A percentile compares a stretch with the other conserved stretches of the same genome.
These are phyloP conservation scores for Drosophila yakuba DNA, from an alignment of 1,140 invertebrate genomes.

Conservation along the genomic window DNA sequence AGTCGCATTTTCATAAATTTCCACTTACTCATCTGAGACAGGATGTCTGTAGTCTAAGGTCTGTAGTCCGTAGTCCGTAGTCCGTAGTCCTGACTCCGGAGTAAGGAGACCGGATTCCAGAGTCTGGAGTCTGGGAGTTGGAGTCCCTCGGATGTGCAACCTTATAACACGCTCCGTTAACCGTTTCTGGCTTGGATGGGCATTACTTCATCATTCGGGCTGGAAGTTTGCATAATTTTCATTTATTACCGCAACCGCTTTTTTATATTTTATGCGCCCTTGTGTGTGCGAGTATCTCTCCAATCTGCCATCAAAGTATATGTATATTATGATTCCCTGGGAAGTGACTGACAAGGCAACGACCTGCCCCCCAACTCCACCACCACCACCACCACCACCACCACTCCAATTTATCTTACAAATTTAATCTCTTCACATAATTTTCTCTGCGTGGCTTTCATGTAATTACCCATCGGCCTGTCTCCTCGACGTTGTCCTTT, in stretches of 20 bases:
- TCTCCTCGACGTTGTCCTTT: constrained; percentile 24
- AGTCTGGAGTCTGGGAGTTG: constrained; percentile 6
- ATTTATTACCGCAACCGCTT: constrained; percentile 78
- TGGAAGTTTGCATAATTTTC: constrained; percentile 81
- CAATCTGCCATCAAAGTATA: constrained; percentile 57
- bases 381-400: background rate
- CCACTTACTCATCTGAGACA: constrained; percentile 71
- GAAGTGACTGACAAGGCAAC: constrained; percentile 37
- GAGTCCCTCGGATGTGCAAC: constrained; percentile 30
- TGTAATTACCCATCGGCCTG: constrained; percentile 67
- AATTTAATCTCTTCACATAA: constrained; percentile 82
- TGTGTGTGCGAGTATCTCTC: constrained; percentile 51
- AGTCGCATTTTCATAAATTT: constrained; percentile 76
- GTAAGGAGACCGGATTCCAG: constrained; percentile 12
- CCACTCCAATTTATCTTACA: constrained; percentile 79
- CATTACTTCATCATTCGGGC: constrained; percentile 78
- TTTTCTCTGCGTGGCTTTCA: constrained; percentile 72
- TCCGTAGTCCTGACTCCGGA: constrained; percentile 9
- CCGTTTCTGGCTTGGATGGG: constrained; percentile 71
- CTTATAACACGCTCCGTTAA: constrained; percentile 82
- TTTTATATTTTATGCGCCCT: constrained; percentile 44
- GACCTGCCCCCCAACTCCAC: constrained; percentile 1
- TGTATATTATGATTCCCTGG: constrained; percentile 51
- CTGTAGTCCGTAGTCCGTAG: constrained; percentile 5
- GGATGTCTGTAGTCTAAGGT: constrained; percentile 3